Percentiles rank a stretch among this genome's conserved stretches.
Evolutionary conservation across 2,797 vertebrate species (phyloP).

Genomic region (Phoebastria nigripes): DNA sequence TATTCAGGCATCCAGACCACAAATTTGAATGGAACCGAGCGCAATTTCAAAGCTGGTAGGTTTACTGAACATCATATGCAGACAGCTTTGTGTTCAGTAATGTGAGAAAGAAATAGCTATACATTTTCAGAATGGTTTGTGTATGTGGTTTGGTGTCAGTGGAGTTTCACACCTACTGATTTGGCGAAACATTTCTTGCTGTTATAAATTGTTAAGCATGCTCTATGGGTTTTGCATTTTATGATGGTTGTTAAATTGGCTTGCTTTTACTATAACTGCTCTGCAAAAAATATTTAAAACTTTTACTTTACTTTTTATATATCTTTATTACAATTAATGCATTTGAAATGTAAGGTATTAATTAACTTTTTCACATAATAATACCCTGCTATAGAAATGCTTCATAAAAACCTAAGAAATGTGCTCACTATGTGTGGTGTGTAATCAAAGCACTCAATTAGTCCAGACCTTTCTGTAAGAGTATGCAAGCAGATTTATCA

Average conservation of each 20-base stretch:
- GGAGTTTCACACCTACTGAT: background rate
- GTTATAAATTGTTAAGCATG: background rate
- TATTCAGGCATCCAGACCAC: conserved; percentile 87
- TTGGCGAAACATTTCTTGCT: background rate
- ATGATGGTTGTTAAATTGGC: background rate
- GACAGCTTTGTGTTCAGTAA: background rate
- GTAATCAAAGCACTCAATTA: background rate
- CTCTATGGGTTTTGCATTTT: background rate
- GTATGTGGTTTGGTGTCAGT: background rate
- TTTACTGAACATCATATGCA: background rate
- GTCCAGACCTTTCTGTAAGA: background rate
- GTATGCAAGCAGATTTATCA: background rate
- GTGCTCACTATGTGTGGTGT: background rate
- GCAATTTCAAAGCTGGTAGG: conserved; percentile 89
- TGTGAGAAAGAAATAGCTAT: background rate
- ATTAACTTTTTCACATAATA: background rate
- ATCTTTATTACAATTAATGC: background rate
- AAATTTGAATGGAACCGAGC: conserved; percentile 92
- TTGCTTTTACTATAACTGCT: background rate
- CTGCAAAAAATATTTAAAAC: background rate
- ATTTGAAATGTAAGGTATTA: background rate
- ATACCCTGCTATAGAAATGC: background rate
- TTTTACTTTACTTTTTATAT: background rate
- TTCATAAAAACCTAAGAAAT: background rate
- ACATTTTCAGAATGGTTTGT: background rate